These are phyloP conservation scores for Pachycephus smyrnensis DNA, from an alignment of 2,888 invertebrate genomes.

Conservation along the genomic window DNA sequence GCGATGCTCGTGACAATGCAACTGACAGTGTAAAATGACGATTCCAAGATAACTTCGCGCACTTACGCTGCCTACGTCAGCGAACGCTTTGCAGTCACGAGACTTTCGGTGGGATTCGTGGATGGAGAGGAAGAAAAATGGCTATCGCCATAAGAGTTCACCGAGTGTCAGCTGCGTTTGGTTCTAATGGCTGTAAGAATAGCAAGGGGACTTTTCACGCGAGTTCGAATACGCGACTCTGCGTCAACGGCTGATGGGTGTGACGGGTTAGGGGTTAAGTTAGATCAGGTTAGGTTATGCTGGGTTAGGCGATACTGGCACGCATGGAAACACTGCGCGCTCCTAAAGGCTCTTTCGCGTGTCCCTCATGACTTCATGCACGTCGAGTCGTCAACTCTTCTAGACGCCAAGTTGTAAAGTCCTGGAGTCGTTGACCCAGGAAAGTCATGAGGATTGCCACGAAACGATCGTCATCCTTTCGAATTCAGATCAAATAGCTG, in stretches of 20 bases:
- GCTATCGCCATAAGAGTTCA: neutral
- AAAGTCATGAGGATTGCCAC: slow-evolving; percentile 19
- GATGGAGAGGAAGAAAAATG: slow-evolving; percentile 18
- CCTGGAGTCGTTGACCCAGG: slow-evolving; percentile 51
- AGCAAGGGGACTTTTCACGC: neutral
- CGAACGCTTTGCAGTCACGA: neutral
- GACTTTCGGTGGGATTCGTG: neutral
- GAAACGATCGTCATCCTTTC: neutral
- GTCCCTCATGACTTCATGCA: neutral
- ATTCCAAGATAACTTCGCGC: neutral
- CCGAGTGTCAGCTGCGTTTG: neutral
- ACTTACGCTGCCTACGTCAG: neutral
- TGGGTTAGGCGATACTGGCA: neutral
- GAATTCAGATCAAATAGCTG: neutral
- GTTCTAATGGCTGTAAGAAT: neutral
- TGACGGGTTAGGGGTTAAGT: neutral
- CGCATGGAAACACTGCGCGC: neutral
- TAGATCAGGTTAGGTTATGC: neutral
- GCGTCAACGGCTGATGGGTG: neutral
- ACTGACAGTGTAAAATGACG: neutral
- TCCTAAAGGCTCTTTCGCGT: neutral
- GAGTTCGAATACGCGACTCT: neutral
- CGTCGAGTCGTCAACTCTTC: neutral
- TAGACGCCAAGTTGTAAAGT: neutral
- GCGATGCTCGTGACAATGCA: neutral